phyloP scores from a whole-genome alignment of 2,113 vertebrate genomes.

The Perca flavescens region DNA sequence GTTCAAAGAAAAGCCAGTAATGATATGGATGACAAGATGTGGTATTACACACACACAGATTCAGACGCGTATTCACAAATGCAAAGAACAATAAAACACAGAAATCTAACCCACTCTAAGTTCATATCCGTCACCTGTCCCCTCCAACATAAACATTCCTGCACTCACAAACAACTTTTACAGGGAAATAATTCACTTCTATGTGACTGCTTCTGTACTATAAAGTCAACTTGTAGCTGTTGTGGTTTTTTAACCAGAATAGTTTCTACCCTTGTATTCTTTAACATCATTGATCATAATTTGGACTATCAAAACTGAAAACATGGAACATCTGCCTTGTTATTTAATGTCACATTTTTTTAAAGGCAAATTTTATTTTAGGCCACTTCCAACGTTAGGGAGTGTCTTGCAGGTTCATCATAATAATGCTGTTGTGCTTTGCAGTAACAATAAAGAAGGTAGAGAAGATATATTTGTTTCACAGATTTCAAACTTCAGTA shows the following conservation, averaged over 20 bases:
- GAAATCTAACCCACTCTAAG: background rate
- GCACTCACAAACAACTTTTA: background rate
- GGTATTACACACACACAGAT: conserved; percentile 15
- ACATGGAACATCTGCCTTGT: background rate
- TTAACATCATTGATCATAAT: background rate
- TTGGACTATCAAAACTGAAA: background rate
- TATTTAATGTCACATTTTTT: background rate
- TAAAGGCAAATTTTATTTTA: background rate
- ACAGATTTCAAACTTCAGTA: background rate
- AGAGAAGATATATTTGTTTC: background rate
- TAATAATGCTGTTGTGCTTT: background rate
- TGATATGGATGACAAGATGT: conserved; percentile 54
- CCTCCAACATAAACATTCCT: background rate
- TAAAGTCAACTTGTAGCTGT: background rate
- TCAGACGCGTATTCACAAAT: background rate
- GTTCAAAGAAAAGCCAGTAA: conserved; percentile 58
- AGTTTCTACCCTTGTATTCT: background rate
- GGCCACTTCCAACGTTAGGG: background rate
- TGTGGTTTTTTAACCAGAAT: conserved; percentile 8
- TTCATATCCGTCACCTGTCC: background rate
- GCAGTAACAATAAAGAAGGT: background rate
- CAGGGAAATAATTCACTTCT: background rate
- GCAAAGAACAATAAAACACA: conserved; percentile 11
- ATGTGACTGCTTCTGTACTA: background rate
- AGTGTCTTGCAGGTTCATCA: background rate